Evolutionary conservation across 92 coral and sea anemone genomes (phyloP), one percentile per base, ranked within the genome.

Genomic region (Pocillopora meandrina): DNA sequence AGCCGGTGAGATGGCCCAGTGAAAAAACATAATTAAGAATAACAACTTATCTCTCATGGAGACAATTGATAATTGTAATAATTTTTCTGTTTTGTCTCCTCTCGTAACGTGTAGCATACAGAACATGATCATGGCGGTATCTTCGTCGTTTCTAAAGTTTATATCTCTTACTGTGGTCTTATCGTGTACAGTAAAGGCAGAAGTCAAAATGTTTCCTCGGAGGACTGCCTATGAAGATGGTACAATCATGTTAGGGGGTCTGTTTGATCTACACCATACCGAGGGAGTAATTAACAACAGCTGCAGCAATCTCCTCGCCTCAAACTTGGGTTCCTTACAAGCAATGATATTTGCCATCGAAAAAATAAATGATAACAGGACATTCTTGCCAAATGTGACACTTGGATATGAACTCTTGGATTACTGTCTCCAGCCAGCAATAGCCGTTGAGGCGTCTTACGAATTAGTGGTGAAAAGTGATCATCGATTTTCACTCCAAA

Each of bases 331-430:
- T 12, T 65, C 52, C 15, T 11, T 63, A 59, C 74, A 79, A 61
- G 83, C 83, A 65, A 79, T 79, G 83, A 67, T 79, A 21, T 79
- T 79, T 67, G 83, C 83, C 16, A 79, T 79, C 18, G 83, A 79
- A n/a, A 79, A 74, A 23, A 67, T 79, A 52, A 79, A 79, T 42
- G 8, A 79, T 11, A 67, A 79, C 52, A 23, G 14, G 2, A 49
- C 62, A 17, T 26, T 79, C 34, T 52, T 79, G 65, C 75, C 83
- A 10, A 79, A 79, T 55, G 74, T 55, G 23, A 79, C 83, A 23
- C 49, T 79, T 15, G 83, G 83, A 9, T 79, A n/a, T 56, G 74
- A 79, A 16, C 23, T 79, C 7, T 74, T n/a, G 17, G 74, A 79
- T 56, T 79, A 79, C 65, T 79, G 83, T 34, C 74, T 65, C 9